Percentiles rank a stretch among this genome's conserved stretches.
Conservation (phyloP, 2,113 vertebrate genomes). For the Dissostichus mawsoni region DNA sequence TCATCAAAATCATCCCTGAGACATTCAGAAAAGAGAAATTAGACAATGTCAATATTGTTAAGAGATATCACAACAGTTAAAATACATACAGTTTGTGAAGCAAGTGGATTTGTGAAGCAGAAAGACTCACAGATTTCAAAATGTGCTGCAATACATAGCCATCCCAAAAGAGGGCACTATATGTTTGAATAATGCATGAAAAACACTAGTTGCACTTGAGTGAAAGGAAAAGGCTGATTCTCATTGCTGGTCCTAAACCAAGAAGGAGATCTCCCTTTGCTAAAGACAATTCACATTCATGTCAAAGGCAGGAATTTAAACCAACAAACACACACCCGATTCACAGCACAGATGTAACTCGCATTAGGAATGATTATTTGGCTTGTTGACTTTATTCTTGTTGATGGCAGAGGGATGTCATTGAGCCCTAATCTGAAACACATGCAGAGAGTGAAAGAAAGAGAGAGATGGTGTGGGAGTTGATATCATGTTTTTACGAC, state of each 20-base stretch:
- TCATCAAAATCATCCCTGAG: slow-evolving; percentile 93
- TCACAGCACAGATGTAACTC: slow-evolving; percentile 45
- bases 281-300: slow-evolving; percentile 33
- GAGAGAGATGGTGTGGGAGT: not conserved
- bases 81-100: not conserved
- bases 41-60: not conserved
- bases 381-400: slow-evolving; percentile 54
- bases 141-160: not conserved
- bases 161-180: slow-evolving; percentile 78
- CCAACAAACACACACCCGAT: slow-evolving; percentile 15
- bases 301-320: slow-evolving; percentile 18
- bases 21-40: slow-evolving; percentile 40
- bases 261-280: slow-evolving; percentile 29
- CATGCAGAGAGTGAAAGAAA: slow-evolving; percentile 31
- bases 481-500: slow-evolving; percentile 40
- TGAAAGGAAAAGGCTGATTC: not conserved
- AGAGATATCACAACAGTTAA: not conserved
- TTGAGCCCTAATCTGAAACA: slow-evolving; percentile 66
- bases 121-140: not conserved
- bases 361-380: slow-evolving; percentile 53
- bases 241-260: slow-evolving; percentile 16
- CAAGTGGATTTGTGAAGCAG: not conserved
- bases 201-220: not conserved
- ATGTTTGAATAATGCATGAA: slow-evolving; percentile 20
- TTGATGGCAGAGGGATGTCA: slow-evolving; percentile 58